phyloP scores from a whole-genome alignment of 2,797 vertebrate species.

The Otus scops region DNA sequence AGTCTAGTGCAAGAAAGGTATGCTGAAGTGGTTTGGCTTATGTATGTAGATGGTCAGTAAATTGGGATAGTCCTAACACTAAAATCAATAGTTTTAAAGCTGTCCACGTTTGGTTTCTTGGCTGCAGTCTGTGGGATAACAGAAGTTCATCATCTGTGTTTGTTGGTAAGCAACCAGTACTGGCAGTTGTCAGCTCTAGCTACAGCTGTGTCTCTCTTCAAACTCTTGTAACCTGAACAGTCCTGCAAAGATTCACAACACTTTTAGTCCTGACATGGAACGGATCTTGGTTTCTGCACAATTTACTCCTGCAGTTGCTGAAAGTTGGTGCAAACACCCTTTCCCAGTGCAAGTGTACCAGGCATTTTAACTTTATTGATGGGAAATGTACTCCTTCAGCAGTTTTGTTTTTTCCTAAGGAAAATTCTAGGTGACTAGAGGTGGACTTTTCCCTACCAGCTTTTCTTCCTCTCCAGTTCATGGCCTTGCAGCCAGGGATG shows the following conservation, averaged over 20 bases:
- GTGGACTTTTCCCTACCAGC: neutral
- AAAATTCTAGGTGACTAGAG: neutral
- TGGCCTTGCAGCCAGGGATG: accelerated
- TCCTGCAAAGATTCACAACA: neutral
- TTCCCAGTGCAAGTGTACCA: neutral
- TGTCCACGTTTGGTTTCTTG: neutral
- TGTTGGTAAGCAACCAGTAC: neutral
- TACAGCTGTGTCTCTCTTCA: neutral
- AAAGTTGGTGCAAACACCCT: neutral
- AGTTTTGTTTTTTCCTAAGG: neutral
- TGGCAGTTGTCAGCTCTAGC: neutral
- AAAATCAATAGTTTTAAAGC: neutral
- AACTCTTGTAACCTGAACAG: neutral
- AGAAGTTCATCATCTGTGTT: neutral
- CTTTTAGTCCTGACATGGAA: neutral
- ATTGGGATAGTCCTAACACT: neutral
- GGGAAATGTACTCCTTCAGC: neutral
- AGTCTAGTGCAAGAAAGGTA: neutral
- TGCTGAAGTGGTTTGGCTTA: neutral
- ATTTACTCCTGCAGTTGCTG: neutral
- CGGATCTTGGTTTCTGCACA: neutral
- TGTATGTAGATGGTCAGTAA: neutral
- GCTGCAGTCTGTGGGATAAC: neutral
- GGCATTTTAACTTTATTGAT: neutral
- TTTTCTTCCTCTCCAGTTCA: neutral